phyloP scores from a whole-genome alignment of 92 coral and sea anemone genomes.

The Zoanthus solanderi region DNA sequence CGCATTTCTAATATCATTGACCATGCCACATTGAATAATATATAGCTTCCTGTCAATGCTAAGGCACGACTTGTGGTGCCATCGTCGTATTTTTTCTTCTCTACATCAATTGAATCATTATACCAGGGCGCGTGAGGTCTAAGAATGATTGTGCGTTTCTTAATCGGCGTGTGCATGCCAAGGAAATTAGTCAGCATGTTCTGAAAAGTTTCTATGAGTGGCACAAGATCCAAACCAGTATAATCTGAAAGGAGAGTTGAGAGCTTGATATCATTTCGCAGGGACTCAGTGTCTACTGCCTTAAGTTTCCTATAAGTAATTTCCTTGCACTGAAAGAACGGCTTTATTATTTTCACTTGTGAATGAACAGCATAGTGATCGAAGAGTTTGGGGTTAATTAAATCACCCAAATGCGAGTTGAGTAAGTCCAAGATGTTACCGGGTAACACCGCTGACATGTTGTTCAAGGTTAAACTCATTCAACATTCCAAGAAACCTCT shows the following conservation, averaged over 20 bases:
- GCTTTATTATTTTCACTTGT: background rate
- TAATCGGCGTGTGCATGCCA: conserved; percentile 39
- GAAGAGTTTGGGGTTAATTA: background rate
- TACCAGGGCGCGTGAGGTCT: conserved; percentile 58
- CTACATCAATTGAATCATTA: conserved; percentile 43
- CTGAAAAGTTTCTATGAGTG: conserved; percentile 26
- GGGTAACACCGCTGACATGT: conserved; percentile 22
- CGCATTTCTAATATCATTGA: conserved; percentile 47
- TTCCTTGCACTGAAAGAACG: conserved; percentile 23
- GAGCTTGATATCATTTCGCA: conserved; percentile 24
- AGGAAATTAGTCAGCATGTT: conserved; percentile 36
- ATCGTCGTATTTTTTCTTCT: conserved; percentile 50
- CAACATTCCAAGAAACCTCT: conserved; percentile 21
- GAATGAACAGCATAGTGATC: background rate
- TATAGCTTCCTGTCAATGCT: conserved; percentile 36
- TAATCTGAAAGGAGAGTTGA: background rate
- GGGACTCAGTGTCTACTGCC: conserved; percentile 29
- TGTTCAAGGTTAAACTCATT: background rate
- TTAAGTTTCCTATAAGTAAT: conserved; percentile 33
- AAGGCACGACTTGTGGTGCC: conserved; percentile 44
- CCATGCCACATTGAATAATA: conserved; percentile 50
- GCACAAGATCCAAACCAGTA: conserved; percentile 13
- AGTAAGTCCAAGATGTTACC: conserved; percentile 51
- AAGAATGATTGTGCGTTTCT: conserved; percentile 45
- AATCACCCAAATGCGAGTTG: conserved; percentile 23